Evolutionary conservation across 2,797 vertebrate species (phyloP).

Genomic region (Myotis pilosus): DNA sequence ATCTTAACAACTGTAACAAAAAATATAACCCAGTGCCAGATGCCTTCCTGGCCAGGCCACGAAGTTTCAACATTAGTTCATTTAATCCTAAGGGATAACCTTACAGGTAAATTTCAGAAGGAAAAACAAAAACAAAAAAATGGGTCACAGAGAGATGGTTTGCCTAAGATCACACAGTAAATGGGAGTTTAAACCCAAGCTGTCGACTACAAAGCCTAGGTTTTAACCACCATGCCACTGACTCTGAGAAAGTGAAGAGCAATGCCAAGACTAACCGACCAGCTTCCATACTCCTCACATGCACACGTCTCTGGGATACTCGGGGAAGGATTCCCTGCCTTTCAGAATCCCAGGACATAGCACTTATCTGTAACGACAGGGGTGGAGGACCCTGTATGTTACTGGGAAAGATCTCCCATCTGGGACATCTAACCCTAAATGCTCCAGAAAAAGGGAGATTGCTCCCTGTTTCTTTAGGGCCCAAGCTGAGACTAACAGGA

Average conservation of each 20-base stretch:
- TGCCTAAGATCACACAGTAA: background rate
- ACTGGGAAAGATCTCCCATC: background rate
- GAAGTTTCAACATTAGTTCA: background rate
- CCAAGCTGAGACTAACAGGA: background rate
- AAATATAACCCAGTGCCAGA: background rate
- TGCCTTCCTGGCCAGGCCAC: background rate
- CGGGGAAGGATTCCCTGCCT: background rate
- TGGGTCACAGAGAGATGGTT: background rate
- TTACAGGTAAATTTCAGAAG: background rate
- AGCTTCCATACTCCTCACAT: background rate
- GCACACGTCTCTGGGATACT: background rate
- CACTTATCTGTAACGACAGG: background rate
- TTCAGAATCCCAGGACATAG: background rate
- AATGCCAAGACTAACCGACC: background rate
- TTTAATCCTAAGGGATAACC: background rate
- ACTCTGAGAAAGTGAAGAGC: background rate
- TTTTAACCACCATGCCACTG: background rate
- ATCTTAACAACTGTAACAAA: background rate
- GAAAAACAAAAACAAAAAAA: background rate
- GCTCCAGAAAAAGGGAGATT: background rate
- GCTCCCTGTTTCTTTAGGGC: background rate
- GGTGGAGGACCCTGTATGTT: background rate
- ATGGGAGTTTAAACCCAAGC: background rate
- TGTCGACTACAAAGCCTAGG: background rate
- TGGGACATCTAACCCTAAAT: background rate